Percentiles rank a stretch among this genome's conserved stretches.
Evolutionary conservation across 2,113 vertebrate genomes (phyloP).

Genomic region (Epinephelus lanceolatus): DNA sequence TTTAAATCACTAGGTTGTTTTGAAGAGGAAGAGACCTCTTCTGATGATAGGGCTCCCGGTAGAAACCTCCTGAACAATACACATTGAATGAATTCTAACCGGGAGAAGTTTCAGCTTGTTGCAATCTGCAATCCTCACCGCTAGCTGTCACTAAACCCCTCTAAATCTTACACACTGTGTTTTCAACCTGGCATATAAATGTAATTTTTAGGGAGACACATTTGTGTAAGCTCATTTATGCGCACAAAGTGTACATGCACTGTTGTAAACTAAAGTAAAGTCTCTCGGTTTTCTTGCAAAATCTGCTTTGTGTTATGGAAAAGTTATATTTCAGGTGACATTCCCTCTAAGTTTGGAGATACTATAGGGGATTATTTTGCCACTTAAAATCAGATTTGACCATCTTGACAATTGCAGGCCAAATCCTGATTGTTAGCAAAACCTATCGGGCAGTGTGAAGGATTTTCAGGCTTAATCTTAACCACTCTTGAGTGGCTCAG

Average conservation of each 20-base stretch:
- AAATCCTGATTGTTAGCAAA: constrained; percentile 14
- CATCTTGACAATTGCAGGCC: constrained; percentile 10
- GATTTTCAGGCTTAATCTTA: constrained; percentile 30
- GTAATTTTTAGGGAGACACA: not conserved
- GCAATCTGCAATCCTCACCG: too few species aligned
- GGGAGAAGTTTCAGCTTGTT: too few species aligned
- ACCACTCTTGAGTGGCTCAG: not conserved
- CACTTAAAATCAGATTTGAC: constrained; percentile 13
- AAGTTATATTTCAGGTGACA: not conserved
- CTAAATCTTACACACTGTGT: too few species aligned
- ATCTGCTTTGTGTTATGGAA: not conserved
- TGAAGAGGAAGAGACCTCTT: too few species aligned
- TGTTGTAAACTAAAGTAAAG: too few species aligned
- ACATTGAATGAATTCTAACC: too few species aligned
- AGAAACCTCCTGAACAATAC: too few species aligned
- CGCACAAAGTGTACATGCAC: not conserved
- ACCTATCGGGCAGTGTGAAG: constrained; percentile 11
- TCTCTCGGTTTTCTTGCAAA: not conserved
- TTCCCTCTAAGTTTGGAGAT: not conserved
- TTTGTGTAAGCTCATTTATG: not conserved
- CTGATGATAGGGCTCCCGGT: too few species aligned
- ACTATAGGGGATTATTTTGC: not conserved
- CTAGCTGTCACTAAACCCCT: too few species aligned
- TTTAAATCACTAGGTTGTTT: too few species aligned
- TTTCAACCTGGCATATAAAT: too few species aligned